Conservation (phyloP, 2,888 invertebrate genomes). For the Eristalis tenax region DNA sequence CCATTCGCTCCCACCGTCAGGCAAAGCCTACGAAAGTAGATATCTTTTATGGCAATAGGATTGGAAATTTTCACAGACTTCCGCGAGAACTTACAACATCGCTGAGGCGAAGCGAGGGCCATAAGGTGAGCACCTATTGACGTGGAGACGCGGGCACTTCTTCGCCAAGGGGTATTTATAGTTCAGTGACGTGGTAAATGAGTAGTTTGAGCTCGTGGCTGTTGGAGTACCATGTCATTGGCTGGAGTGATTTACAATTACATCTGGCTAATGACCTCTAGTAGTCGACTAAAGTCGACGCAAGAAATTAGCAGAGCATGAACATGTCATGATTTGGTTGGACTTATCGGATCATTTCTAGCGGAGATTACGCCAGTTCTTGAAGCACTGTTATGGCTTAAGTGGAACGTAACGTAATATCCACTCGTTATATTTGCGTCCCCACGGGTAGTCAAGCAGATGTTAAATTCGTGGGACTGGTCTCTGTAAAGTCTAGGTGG, state of each 20-base stretch:
- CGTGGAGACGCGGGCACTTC: neutral
- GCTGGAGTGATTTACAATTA: slow-evolving; percentile 3
- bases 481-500: too few relatives aligned
- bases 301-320: neutral
- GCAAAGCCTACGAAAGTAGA: slow-evolving; percentile 16
- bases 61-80: slow-evolving; percentile 30
- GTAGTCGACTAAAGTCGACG: neutral
- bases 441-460: too few relatives aligned
- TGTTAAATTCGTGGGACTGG: too few relatives aligned
- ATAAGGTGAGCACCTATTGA: slow-evolving; percentile 14
- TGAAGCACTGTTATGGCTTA: too few relatives aligned
- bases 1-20: neutral
- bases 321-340: too few relatives aligned
- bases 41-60: slow-evolving; percentile 22
- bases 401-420: too few relatives aligned
- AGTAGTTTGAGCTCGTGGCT: neutral
- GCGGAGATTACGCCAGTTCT: too few relatives aligned
- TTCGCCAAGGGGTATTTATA: neutral
- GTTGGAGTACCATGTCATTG: slow-evolving; percentile 10
- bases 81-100: slow-evolving; percentile 23
- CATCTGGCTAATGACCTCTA: neutral
- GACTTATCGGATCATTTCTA: too few relatives aligned
- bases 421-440: too few relatives aligned
- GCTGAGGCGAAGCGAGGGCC: neutral
- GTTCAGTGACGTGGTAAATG: slow-evolving; percentile 22